These are phyloP conservation scores for Tupaia chinensis DNA, from an alignment of 2,113 vertebrate genomes.

Conservation along the genomic window DNA sequence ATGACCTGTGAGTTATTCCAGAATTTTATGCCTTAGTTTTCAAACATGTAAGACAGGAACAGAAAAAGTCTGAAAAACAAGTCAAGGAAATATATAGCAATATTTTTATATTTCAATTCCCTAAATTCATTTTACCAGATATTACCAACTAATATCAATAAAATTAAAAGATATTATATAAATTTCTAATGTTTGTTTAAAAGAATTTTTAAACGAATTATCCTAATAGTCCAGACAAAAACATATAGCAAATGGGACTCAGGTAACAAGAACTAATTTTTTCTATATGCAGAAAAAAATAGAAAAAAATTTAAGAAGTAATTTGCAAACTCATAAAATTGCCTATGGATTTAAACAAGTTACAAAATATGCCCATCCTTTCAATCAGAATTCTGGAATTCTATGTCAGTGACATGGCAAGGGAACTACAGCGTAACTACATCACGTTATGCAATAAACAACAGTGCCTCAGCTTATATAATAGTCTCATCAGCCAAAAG, in stretches of 20 bases:
- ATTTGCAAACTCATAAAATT: constrained; percentile 61
- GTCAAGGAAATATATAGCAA: neutral
- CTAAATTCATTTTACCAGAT: constrained; percentile 61
- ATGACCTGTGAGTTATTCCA: constrained; percentile 34
- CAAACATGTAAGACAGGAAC: constrained; percentile 37
- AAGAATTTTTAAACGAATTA: constrained; percentile 40
- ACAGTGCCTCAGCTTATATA: constrained; percentile 36
- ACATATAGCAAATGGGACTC: neutral
- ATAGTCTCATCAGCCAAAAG: constrained; percentile 52
- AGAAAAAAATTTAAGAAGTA: constrained; percentile 51
- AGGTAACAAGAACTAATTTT: neutral
- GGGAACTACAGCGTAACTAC: neutral
- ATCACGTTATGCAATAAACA: constrained; percentile 60
- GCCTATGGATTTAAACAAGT: constrained; percentile 38
- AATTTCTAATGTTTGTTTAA: constrained; percentile 39
- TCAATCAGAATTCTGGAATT: constrained; percentile 38
- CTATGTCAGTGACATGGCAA: constrained; percentile 17
- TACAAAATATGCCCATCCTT: constrained; percentile 39
- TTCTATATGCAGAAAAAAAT: constrained; percentile 40
- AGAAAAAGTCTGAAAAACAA: constrained; percentile 3
- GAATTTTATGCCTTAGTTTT: constrained; percentile 27
- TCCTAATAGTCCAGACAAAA: constrained; percentile 16
- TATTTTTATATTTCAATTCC: constrained; percentile 49
- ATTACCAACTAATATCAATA: constrained; percentile 42
- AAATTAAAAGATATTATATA: constrained; percentile 21